Conservation (phyloP, 2,888 invertebrate species). For the Trachelus stipa region DNA sequence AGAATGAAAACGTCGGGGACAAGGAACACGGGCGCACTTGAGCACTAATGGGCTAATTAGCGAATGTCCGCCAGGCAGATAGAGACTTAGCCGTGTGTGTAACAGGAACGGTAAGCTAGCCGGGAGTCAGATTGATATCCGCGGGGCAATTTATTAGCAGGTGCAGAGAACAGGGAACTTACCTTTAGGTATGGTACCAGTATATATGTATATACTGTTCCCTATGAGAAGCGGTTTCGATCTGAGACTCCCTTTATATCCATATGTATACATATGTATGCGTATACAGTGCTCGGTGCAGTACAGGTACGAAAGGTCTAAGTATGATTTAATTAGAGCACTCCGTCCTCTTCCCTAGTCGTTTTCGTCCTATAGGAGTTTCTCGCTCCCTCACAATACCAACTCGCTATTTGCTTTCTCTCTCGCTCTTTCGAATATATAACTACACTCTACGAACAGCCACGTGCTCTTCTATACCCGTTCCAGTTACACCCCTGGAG, state of each 20-base stretch:
- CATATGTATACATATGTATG: background rate
- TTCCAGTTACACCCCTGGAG: too few relatives aligned
- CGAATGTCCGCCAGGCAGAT: constrained; percentile 1
- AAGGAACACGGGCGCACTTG: background rate
- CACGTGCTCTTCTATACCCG: too few relatives aligned
- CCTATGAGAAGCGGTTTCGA: too few relatives aligned
- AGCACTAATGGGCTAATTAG: constrained; percentile 2
- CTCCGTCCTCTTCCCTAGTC: constrained; percentile 32
- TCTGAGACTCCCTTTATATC: too few relatives aligned
- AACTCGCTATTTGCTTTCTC: too few relatives aligned
- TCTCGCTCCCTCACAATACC: too few relatives aligned
- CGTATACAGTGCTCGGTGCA: constrained; percentile 12
- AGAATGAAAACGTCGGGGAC: background rate
- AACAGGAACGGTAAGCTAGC: background rate
- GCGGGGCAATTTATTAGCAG: constrained; percentile 19
- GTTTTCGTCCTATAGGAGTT: too few relatives aligned
- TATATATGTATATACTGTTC: background rate
- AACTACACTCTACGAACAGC: too few relatives aligned
- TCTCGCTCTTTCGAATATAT: too few relatives aligned
- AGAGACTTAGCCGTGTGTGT: background rate
- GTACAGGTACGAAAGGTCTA: constrained; percentile 29
- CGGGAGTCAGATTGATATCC: constrained; percentile 19
- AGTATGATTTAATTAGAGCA: constrained; percentile 48
- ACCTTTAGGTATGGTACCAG: background rate
- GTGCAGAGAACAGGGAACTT: constrained; percentile 9